phyloP scores from a whole-genome alignment of 2,797 vertebrate genomes.

The Darevskia nairensis region DNA sequence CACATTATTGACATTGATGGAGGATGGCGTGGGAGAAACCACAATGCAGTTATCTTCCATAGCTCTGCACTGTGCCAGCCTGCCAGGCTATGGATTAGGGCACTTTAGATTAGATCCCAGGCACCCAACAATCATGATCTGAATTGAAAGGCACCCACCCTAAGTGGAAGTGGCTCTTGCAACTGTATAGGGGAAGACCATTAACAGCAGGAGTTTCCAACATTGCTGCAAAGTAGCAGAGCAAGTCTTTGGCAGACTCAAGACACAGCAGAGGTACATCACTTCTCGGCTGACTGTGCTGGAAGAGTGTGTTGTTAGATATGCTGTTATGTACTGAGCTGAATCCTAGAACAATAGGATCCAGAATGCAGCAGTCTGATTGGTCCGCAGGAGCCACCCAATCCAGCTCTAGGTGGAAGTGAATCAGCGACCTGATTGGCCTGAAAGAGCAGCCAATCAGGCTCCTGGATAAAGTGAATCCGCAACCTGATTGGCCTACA shows the following conservation, averaged over 20 bases:
- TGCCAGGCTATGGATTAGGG: not conserved
- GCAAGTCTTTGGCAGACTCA: not conserved
- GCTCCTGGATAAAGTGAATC: no score
- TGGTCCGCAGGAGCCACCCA: no score
- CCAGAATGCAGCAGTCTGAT: not conserved
- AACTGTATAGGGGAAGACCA: not conserved
- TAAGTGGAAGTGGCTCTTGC: not conserved
- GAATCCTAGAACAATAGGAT: no score
- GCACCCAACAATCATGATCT: not conserved
- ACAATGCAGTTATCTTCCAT: no score
- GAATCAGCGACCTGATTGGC: no score
- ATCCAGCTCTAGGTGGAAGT: no score
- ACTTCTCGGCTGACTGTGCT: not conserved
- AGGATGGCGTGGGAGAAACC: not conserved
- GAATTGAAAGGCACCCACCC: not conserved
- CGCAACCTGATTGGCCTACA: no score
- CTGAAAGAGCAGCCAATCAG: no score
- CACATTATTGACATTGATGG: not conserved
- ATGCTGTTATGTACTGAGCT: no score
- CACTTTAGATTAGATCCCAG: not conserved
- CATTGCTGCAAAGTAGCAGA: not conserved
- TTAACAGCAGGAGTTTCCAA: not conserved
- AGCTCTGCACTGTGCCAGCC: no score
- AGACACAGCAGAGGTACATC: not conserved
- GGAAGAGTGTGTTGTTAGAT: not conserved